Conservation (phyloP, 2,888 invertebrate genomes). For the Diaprepes abbreviatus region DNA sequence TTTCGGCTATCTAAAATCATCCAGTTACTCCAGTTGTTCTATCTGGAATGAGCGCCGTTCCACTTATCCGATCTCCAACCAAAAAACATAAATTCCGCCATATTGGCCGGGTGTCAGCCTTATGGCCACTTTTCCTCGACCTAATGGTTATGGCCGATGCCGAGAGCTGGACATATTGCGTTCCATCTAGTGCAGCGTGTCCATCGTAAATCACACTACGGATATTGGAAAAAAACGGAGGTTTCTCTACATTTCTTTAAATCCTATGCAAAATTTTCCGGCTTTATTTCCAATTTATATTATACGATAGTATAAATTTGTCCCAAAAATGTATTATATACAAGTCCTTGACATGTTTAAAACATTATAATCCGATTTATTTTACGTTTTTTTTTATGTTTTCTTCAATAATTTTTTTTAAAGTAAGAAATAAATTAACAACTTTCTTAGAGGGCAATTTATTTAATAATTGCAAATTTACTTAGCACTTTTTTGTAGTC, state of each 20-base stretch:
- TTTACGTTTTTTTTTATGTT: too few relatives aligned
- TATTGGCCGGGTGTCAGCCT: slow-evolving; percentile 47
- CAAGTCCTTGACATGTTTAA: too few relatives aligned
- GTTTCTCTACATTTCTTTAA: slow-evolving; percentile 24
- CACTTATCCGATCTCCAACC: slow-evolving; percentile 32
- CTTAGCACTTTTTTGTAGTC: too few relatives aligned
- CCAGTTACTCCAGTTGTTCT: neutral
- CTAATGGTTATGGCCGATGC: slow-evolving; percentile 49
- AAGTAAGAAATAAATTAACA: too few relatives aligned
- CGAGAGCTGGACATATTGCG: slow-evolving; percentile 48
- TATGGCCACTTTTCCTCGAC: slow-evolving; percentile 48
- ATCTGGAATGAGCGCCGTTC: slow-evolving; percentile 2
- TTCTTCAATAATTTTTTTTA: too few relatives aligned
- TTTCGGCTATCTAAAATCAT: neutral
- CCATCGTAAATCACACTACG: slow-evolving; percentile 36
- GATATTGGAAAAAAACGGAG: slow-evolving; percentile 34
- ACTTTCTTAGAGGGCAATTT: too few relatives aligned
- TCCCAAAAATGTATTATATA: too few relatives aligned
- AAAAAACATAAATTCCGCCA: slow-evolving; percentile 42
- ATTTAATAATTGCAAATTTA: too few relatives aligned
- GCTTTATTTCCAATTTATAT: neutral
- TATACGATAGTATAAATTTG: too few relatives aligned
- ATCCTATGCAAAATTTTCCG: neutral
- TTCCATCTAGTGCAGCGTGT: slow-evolving; percentile 40
- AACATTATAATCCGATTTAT: too few relatives aligned